Evolutionary conservation across 2,113 vertebrate species (phyloP), one percentile per base, ranked within the genome.

Genomic region (Sapajus apella): DNA sequence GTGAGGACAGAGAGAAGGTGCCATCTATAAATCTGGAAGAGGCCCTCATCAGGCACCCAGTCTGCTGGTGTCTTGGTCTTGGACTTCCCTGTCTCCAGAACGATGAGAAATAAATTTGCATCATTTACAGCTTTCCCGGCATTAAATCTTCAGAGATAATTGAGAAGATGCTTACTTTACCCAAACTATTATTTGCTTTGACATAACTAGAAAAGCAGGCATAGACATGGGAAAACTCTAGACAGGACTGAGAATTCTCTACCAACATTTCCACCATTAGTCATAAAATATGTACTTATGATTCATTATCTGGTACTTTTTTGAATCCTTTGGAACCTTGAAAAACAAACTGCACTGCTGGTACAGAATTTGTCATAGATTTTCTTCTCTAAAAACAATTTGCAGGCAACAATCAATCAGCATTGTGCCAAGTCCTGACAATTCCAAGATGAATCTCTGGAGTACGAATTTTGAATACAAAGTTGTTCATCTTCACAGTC

Each of bases 21-120:
- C 10, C 72, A n/a, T 18, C 52, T n/a, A n/a, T 2, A 6, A n/a
- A 25, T 14, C 25, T 27, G 70, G 18, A 89, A 76, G 25, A 20
- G 27, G 35, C 2, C 10, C 20, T 30, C 20, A n/a, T 11, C 50
- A 52, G 11, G 23, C 20, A 32, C 8, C 0, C 0, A 32, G 7
- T 32, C 30, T 20, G 8, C 45, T 37, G 5, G 17, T 55, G 5
- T 35, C 45, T 20, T 73, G 64, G 14, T 32, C 12, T 32, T 37
- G 17, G 13, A 45, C n/a, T n/a, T 61, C 52, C 32, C 18, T 16
- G 6, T 25, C 8, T 45, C 64, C 55, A 61, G 30, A 66, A 13
- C n/a, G 6, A 2, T 3, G 43, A 55, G 37, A 64, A 80, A 16
- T 9, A 16, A 17, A 23, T 40, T 45, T 77, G 35, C 64, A 32